These are phyloP conservation scores for Pelecanoides urinatrix DNA, from an alignment of 2,113 vertebrate species.

Conservation along the genomic window DNA sequence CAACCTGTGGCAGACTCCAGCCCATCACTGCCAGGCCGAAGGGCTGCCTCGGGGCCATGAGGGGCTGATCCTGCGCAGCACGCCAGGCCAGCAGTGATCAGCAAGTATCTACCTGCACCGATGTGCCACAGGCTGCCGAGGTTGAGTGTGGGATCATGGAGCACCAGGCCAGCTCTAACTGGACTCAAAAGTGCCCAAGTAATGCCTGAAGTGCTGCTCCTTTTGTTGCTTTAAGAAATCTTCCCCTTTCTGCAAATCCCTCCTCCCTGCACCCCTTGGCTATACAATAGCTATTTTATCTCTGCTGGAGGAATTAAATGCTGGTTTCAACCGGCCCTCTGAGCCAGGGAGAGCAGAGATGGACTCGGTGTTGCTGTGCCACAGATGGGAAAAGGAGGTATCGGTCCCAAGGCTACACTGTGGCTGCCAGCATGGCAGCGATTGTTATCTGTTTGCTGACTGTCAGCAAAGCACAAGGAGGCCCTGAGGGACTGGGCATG, in stretches of 20 bases:
- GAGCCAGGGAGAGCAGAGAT: not conserved
- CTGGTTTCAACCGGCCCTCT: slow-evolving; percentile 1
- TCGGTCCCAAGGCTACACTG: not conserved
- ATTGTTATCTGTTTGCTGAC: not conserved
- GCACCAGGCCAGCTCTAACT: not conserved
- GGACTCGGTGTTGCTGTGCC: accelerated
- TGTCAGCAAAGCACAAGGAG: not conserved
- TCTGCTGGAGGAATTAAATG: not conserved
- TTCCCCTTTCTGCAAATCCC: not conserved
- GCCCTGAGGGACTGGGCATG: accelerated
- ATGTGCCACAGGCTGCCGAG: not conserved
- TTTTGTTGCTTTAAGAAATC: not conserved
- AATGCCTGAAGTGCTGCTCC: not conserved
- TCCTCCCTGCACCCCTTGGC: not conserved
- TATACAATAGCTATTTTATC: not conserved
- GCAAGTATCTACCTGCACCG: not conserved
- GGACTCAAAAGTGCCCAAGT: not conserved
- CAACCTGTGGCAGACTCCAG: not conserved
- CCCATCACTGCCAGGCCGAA: not conserved
- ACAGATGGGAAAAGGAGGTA: not conserved
- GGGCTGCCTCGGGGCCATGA: not conserved
- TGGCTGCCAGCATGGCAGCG: not conserved
- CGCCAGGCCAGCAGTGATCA: not conserved
- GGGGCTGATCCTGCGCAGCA: not conserved
- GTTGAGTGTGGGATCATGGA: not conserved